Conservation (phyloP, 2,113 vertebrate species). For the Pluvialis apricaria region DNA sequence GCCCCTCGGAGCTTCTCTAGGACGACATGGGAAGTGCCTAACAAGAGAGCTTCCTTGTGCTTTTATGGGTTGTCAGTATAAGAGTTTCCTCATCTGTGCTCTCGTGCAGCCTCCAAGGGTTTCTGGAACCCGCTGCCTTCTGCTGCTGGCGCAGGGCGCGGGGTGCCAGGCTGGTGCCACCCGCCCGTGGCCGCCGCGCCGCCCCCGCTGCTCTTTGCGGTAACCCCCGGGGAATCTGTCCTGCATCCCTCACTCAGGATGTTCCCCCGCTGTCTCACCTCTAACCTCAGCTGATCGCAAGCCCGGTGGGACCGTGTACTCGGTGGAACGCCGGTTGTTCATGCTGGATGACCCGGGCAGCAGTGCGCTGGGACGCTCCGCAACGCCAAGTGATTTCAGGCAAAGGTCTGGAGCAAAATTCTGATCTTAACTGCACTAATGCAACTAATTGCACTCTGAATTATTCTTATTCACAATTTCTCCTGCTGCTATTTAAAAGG, state of each 20-base stretch:
- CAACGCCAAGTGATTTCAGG: background rate
- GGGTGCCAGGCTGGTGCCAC: background rate
- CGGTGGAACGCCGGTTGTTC: accelerated
- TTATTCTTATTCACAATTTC: background rate
- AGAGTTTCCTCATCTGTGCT: background rate
- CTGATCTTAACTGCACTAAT: background rate
- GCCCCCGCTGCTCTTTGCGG: background rate
- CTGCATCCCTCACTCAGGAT: accelerated
- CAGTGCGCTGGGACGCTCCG: accelerated
- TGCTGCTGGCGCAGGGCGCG: background rate
- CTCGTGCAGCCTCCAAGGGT: background rate
- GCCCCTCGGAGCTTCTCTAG: background rate
- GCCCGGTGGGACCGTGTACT: background rate
- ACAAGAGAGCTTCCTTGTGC: background rate
- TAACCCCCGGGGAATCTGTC: background rate
- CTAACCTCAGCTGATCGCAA: background rate
- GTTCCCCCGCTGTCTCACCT: background rate
- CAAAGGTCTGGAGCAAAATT: background rate
- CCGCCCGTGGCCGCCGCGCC: accelerated
- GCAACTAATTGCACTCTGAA: background rate
- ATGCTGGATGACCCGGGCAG: background rate
- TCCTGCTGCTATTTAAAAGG: background rate
- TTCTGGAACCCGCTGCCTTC: background rate
- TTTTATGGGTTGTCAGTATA: background rate
- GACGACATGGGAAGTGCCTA: background rate